A percentile compares a stretch with the other conserved stretches of the same genome.
Evolutionary conservation across 2,888 invertebrate species (phyloP).

Genomic region (Clanis bilineata): DNA sequence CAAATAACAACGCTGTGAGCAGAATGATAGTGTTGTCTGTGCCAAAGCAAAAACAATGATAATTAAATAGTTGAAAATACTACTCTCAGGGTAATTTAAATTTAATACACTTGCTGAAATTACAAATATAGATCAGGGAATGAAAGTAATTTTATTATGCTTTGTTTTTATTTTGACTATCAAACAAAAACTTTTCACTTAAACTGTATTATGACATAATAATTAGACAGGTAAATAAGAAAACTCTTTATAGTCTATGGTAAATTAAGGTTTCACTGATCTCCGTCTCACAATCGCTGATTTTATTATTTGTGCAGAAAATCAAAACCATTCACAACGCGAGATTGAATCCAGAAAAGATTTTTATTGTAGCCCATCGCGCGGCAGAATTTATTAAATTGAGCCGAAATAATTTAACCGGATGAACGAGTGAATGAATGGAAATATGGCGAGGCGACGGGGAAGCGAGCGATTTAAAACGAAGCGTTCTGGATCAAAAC

Average conservation of each 20-base stretch:
- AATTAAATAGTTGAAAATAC: no score
- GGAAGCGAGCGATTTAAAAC: slow-evolving; percentile 21
- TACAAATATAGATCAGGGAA: no score
- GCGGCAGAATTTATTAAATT: slow-evolving; percentile 32
- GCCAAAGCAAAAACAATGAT: no score
- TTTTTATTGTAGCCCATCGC: slow-evolving; percentile 9
- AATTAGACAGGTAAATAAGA: no score
- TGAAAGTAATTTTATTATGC: no score
- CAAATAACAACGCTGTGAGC: slow-evolving; percentile 3
- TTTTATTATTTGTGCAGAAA: background rate
- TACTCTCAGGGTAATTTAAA: no score
- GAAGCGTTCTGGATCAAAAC: slow-evolving; percentile 17
- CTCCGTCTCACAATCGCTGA: background rate
- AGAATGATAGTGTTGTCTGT: slow-evolving; percentile 9
- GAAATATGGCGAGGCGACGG: slow-evolving; percentile 19
- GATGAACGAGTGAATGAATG: slow-evolving; percentile 30
- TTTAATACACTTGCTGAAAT: no score
- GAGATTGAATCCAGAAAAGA: background rate
- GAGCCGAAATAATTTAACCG: slow-evolving; percentile 35
- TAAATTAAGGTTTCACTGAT: no score
- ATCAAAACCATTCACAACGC: background rate
- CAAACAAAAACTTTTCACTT: no score
- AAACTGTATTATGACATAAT: no score
- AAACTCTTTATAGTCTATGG: no score
- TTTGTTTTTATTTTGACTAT: no score